Base-by-base conservation (phyloP, 1,140 invertebrate genomes). In the Matsumurasca onukii region DNA sequence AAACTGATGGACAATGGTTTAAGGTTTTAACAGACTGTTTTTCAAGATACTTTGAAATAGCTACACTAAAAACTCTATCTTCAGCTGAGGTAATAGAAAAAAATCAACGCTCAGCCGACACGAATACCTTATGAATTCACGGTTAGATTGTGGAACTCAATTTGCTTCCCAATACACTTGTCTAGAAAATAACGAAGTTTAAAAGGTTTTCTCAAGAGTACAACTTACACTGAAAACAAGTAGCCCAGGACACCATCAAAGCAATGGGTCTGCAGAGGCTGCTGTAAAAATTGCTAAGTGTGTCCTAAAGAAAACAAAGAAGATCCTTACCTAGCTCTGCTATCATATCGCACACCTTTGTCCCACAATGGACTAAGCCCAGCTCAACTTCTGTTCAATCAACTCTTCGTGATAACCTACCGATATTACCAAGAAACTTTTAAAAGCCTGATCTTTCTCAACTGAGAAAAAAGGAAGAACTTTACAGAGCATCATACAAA, bases 91-190 rank as follows among this genome's bases (percentile, higher is more conserved):
- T 45, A 45, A 45, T n/a, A 12, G 39, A 45, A 45, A 45, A 45
- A 45, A 45, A 45, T 45, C 39, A 45, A n/a, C n/a, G 9, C 9
- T 45, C n/a, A 12, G 9, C n/a, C 39, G 39, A 12, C 39, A 45
- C n/a, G 39, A n/a, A 45, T 12, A 9, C 9, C 39, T n/a, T 12
- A 12, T 12, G 9, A 45, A 45, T 12, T 45, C n/a, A 45, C 39
- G 39, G n/a, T 45, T n/a, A 12, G 39, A 45, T 45, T 45, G n/a
- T 45, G 39, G 39, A n/a, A 45, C 39, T n/a, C 39, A 45, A 45
- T 45, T 45, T 45, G n/a, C 39, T 12, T 45, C n/a, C 39, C n/a
- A n/a, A 45, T 12, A 45, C 9, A 45, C 39, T n/a, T 45, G 39
- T n/a, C n/a, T 45, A n/a, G 39, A 45, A 45, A 45, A 45, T n/a